These are phyloP conservation scores for Mesocricetus auratus DNA, from an alignment of 2,113 vertebrate genomes.

Conservation along the genomic window DNA sequence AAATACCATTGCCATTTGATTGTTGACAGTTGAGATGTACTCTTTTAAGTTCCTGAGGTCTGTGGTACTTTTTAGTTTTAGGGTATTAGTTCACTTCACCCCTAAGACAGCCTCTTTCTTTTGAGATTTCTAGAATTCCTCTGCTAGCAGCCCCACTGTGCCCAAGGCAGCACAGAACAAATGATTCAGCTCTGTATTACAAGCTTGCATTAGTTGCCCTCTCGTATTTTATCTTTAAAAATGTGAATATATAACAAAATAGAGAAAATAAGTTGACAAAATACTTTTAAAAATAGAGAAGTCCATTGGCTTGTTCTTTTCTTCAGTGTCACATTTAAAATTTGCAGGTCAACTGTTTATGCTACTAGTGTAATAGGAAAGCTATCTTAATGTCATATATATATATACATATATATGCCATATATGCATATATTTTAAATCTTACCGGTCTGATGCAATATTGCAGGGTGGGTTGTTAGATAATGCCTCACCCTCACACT, in stretches of 20 bases:
- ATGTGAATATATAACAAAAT: not conserved
- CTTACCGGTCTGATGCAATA: not conserved
- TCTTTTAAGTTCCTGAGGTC: not conserved
- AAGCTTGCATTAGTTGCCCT: not conserved
- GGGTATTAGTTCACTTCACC: accelerated
- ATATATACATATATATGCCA: not conserved
- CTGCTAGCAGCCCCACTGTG: not conserved
- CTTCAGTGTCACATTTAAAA: not conserved
- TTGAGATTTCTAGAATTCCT: not conserved
- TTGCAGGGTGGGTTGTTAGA: not conserved
- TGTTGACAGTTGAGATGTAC: not conserved
- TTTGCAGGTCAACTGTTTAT: not conserved
- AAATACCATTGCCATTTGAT: not conserved
- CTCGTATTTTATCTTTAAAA: not conserved
- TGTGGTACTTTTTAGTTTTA: not conserved
- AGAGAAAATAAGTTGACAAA: not conserved
- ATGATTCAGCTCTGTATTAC: not conserved
- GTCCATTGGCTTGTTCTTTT: not conserved
- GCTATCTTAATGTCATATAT: not conserved
- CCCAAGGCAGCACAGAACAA: not conserved
- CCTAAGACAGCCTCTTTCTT: not conserved
- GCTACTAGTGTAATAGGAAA: not conserved
- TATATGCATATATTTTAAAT: not conserved
- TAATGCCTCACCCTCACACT: not conserved
- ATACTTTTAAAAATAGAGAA: not conserved